Evolutionary conservation across 23 tunicate species (phyloP), one percentile per base, ranked within the genome.

Genomic region (Oikopleura dioica): DNA sequence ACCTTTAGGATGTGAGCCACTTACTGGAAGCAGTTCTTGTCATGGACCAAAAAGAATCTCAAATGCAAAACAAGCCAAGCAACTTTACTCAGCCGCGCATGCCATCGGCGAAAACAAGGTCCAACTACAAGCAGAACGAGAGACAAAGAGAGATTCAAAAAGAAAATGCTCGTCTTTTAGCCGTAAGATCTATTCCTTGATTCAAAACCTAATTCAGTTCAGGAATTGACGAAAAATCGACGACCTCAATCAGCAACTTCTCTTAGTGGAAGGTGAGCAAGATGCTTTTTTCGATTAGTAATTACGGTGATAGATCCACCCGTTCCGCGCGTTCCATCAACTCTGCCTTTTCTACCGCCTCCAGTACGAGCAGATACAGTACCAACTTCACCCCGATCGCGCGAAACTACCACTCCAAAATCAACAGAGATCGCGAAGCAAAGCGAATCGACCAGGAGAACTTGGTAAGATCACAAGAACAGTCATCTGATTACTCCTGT

Each of bases 111-210:
- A 9, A 9, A 16, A 63, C 33, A 28, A 24, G 26, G 33, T 4
- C 33, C 2, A 63, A 63, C 26, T 63, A 21, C 33, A 63, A 28
- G 26, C 30, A 63, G 2, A 63, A 12, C 26, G 72, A 63, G 26
- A 24, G 72, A 63, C 72, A 63, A 28, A 63, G 26, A 63, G 72
- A 63, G 72, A 63, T 63, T 63, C 32, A 23, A 63, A 63, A 63
- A 63, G 72, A 63, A 28, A 63, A 63, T 28, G 72, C 16, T 28
- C 72, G 72, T 23, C 72, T 63, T 2, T 31, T 63, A 28, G 26
- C 4, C 30, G 72, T 28, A 28, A 24, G 72, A 21, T 12, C n/a
- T n/a, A n/a, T n/a, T n/a, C n/a, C n/a, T n/a, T n/a, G n/a, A n/a
- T n/a, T n/a, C n/a, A n/a, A n/a, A n/a, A n/a, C n/a, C n/a, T n/a